Percentiles rank a stretch among this genome's conserved stretches.
Conservation (phyloP, 2,797 vertebrate genomes). For the Paramormyrops hopkinsi region DNA sequence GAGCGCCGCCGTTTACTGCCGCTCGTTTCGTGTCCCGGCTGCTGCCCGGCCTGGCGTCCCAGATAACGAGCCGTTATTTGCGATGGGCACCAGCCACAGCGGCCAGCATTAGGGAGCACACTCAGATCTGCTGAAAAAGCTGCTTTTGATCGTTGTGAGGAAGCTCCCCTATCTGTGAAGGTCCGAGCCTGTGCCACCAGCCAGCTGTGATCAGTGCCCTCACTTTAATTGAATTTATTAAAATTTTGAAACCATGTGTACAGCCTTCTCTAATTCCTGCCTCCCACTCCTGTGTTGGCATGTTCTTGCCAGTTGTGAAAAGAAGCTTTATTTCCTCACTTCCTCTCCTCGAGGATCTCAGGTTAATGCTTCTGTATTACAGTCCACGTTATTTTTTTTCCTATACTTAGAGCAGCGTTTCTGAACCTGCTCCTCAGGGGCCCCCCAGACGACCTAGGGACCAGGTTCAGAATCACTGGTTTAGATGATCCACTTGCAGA, state of each 20-base stretch:
- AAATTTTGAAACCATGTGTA: neutral
- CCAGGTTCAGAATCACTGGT: neutral
- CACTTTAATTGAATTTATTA: neutral
- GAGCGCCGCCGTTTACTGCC: neutral
- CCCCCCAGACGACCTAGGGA: neutral
- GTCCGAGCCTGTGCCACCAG: neutral
- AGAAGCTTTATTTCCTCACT: neutral
- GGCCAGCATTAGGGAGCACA: neutral
- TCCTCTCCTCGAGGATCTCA: neutral
- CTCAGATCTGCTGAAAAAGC: conserved; percentile 1
- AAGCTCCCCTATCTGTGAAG: neutral
- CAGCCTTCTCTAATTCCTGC: neutral
- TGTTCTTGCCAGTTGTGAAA: neutral
- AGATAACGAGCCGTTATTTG: neutral
- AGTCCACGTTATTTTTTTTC: neutral
- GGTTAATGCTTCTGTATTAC: neutral
- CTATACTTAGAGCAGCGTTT: neutral
- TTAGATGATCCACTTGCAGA: neutral
- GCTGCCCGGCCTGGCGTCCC: neutral
- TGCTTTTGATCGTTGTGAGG: neutral
- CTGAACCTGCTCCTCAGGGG: neutral
- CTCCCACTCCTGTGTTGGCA: neutral
- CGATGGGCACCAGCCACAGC: neutral
- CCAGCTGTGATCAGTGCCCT: neutral
- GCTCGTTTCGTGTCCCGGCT: neutral